phyloP scores from a whole-genome alignment of 2,888 invertebrate species.

The Tortrix viridana region DNA sequence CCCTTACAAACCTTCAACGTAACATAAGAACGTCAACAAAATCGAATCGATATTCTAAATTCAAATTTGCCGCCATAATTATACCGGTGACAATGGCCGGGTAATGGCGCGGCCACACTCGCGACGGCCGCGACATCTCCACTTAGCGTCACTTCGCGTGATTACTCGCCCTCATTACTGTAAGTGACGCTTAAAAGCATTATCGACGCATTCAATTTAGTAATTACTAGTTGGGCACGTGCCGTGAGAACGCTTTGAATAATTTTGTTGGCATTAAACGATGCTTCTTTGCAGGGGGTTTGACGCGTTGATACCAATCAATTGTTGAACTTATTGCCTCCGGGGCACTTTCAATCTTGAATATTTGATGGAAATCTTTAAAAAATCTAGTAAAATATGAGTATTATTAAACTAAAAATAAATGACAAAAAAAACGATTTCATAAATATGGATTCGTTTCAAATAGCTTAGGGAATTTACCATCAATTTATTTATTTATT shows the following conservation, averaged over 20 bases:
- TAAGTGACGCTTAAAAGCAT: slow-evolving; percentile 80
- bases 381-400: too few relatives aligned
- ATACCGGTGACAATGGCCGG: slow-evolving; percentile 62
- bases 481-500: too few relatives aligned
- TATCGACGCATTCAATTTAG: slow-evolving; percentile 80
- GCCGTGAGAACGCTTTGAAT: slow-evolving; percentile 41
- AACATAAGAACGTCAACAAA: slow-evolving; percentile 21
- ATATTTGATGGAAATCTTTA: too few relatives aligned
- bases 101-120: slow-evolving; percentile 71
- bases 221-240: slow-evolving; percentile 72
- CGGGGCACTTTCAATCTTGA: background rate
- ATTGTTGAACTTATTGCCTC: background rate
- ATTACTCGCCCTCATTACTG: slow-evolving; percentile 76
- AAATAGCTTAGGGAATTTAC: too few relatives aligned
- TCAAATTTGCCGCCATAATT: slow-evolving; percentile 64
- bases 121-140: slow-evolving; percentile 67
- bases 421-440: too few relatives aligned
- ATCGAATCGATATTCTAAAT: slow-evolving; percentile 51
- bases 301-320: slow-evolving; percentile 10
- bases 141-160: slow-evolving; percentile 65
- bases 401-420: too few relatives aligned
- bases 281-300: slow-evolving; percentile 8
- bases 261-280: slow-evolving; percentile 15
- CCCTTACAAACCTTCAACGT: slow-evolving; percentile 5
- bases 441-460: too few relatives aligned